A percentile compares a stretch with the other conserved stretches of the same genome.
Evolutionary conservation across 2,797 vertebrate species (phyloP).

Genomic region (Lycodopsis pacificus): DNA sequence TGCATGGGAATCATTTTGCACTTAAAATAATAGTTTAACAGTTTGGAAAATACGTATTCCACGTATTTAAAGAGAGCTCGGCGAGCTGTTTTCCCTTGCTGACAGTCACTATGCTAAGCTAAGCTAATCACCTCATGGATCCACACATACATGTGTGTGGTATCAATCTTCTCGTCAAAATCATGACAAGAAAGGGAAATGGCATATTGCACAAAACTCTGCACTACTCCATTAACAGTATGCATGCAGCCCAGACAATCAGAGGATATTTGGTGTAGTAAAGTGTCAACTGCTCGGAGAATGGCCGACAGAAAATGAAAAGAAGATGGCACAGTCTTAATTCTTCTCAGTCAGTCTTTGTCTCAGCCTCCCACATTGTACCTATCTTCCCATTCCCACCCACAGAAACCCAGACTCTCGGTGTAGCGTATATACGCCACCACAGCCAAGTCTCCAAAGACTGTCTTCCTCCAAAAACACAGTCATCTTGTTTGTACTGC

Average conservation of each 20-base stretch:
- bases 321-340: conserved; percentile 20
- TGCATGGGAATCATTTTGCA: neutral
- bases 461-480: conserved; percentile 79
- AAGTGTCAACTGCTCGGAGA: neutral
- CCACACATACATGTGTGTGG: neutral
- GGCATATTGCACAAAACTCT: neutral
- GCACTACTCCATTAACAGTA: neutral
- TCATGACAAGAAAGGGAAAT: neutral
- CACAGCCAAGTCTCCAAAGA: conserved; percentile 72
- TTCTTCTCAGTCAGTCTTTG: conserved; percentile 59
- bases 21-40: neutral
- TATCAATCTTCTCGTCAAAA: neutral
- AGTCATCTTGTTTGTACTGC: conserved; percentile 83
- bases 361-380: conserved; percentile 57
- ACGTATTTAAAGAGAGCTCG: neutral
- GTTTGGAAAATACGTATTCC: neutral
- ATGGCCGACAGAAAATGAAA: neutral
- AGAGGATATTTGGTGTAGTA: neutral
- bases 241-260: neutral
- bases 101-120: conserved; percentile 3
- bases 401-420: conserved; percentile 69
- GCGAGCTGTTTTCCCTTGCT: neutral
- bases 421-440: conserved; percentile 29
- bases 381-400: conserved; percentile 67
- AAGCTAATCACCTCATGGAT: neutral